Base-by-base conservation (phyloP, 2,888 invertebrate species). In the Ectemnius continuus region DNA sequence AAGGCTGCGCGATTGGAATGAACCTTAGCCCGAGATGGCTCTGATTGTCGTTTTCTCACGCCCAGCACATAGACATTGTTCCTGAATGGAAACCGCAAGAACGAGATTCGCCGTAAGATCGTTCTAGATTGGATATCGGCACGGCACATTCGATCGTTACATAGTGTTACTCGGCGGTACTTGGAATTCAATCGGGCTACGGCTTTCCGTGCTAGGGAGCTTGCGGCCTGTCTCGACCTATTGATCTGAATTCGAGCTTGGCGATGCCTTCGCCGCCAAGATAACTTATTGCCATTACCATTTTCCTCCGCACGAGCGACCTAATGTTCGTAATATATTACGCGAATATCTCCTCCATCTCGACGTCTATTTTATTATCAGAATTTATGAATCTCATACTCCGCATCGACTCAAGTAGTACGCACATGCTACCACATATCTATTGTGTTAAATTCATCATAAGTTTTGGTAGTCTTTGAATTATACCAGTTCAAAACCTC, bases 131-230 rank as follows among this genome's bases (percentile, higher is more conserved):
- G 45, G 57, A 58, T 70, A 70, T 75, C 67, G 67, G 61, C 56
- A 59, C 74, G 73, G 65, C 75, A 82, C 79, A 81, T 81, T 81
- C 78, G 78, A 72, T 81, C 70, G 78, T 81, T 78, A 76, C 73
- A 76, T 63, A 61, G 73, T 67, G 66, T 75, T 77, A 70, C 64
- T 2, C 52, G 16, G 52, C 65, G 67, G 61, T 61, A 59, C 46
- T 48, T 48, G 69, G 81, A 72, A 80, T 81, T 82, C 70, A 75
- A 81, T 81, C 64, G 73, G 64, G 67, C 73, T 72, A 61, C 60
- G 65, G 73, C 73, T 70, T 64, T 57, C 69, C 60, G 65, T 56
- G 52, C 70, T 72, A 75, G 70, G 66, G 57, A 70, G 62, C 60
- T 64, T 11, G 52, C 58, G 61, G 58, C 58, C 66, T 56, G 56